Evolutionary conservation across 2,888 invertebrate genomes (phyloP).

Genomic region (Idaea biselata): DNA sequence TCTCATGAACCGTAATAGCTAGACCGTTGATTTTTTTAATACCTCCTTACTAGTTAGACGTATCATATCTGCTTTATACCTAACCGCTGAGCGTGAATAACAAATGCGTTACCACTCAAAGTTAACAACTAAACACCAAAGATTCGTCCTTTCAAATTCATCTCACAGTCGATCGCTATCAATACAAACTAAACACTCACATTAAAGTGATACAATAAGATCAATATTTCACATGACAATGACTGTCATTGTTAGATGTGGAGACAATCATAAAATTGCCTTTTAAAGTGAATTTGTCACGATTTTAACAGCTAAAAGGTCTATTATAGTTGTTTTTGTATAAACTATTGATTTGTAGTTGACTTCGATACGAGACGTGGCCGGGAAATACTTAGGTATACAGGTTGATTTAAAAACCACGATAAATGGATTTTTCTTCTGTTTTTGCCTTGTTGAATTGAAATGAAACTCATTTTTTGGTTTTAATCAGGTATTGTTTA

Average conservation of each 20-base stretch:
- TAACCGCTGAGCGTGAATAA: slow-evolving; percentile 8
- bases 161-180: neutral
- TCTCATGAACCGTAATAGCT: no score
- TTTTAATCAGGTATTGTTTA: neutral
- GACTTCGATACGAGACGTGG: slow-evolving; percentile 41
- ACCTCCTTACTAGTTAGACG: no score
- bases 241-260: slow-evolving; percentile 18
- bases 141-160: neutral
- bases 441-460: no score
- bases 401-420: slow-evolving; percentile 42
- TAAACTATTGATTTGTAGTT: slow-evolving; percentile 65
- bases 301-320: slow-evolving; percentile 67
- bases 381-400: slow-evolving; percentile 37
- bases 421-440: neutral
- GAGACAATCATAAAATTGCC: slow-evolving; percentile 51
- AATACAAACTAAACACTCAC: neutral
- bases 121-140: neutral
- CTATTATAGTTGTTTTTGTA: slow-evolving; percentile 65
- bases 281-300: slow-evolving; percentile 74
- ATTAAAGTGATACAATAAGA: slow-evolving; percentile 5
- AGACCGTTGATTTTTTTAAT: no score
- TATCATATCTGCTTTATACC: neutral
- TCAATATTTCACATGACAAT: slow-evolving; percentile 9
- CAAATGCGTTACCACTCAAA: slow-evolving; percentile 3
- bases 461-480: no score